A percentile compares a stretch with the other conserved stretches of the same genome.
phyloP scores from a whole-genome alignment of 1,140 invertebrate genomes.

The Drosophila bocki region DNA sequence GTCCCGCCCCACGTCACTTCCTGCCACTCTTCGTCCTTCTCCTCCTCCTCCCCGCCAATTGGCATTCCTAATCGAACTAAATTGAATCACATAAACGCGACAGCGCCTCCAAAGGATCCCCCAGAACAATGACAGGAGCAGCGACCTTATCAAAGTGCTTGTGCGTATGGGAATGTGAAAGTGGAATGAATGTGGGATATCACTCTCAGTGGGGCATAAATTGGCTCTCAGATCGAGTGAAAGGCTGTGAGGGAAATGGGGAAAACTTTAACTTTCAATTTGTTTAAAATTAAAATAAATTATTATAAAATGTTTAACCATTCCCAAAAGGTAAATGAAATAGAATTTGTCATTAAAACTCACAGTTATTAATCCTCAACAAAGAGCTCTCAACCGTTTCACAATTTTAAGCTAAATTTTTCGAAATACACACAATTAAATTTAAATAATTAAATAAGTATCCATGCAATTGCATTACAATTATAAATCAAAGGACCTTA shows the following conservation, averaged over 20 bases:
- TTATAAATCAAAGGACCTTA: constrained; percentile 60
- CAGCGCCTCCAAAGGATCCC: constrained; percentile 13
- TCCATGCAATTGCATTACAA: constrained; percentile 16
- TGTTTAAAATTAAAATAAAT: neutral
- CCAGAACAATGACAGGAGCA: constrained; percentile 26
- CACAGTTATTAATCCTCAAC: neutral
- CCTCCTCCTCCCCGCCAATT: constrained; percentile 19
- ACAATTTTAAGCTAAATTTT: neutral
- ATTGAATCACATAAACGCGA: constrained; percentile 77
- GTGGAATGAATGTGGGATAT: constrained; percentile 5
- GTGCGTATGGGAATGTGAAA: constrained; percentile 21
- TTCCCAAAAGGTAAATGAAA: neutral
- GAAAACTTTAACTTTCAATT: neutral
- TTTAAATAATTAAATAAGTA: constrained; percentile 28
- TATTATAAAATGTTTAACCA: neutral
- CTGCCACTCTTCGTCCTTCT: neutral
- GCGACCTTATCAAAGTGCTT: constrained; percentile 38
- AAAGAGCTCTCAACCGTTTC: neutral
- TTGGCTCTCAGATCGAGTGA: constrained; percentile 48
- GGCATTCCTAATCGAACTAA: constrained; percentile 79
- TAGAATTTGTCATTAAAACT: neutral
- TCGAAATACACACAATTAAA: neutral
- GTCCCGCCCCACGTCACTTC: neutral
- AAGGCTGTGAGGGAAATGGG: neutral
- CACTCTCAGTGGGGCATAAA: constrained; percentile 46